Conservation (phyloP, 2,888 invertebrate genomes). For the Malachius bipustulatus region DNA sequence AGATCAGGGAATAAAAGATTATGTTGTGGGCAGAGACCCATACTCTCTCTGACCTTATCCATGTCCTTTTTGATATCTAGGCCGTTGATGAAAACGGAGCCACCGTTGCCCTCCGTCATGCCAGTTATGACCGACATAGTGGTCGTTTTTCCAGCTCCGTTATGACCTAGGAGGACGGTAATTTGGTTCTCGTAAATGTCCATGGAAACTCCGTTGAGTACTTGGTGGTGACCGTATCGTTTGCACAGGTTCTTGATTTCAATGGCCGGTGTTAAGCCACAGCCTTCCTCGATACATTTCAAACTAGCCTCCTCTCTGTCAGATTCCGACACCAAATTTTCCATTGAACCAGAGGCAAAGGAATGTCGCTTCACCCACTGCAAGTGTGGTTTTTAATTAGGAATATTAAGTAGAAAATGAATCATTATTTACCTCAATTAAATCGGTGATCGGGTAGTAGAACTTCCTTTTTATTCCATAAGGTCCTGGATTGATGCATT, state of each 20-base stretch:
- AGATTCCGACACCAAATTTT: no score
- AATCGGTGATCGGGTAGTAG: neutral
- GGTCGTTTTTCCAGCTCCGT: conserved; percentile 42
- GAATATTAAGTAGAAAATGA: no score
- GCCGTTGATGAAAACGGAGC: conserved; percentile 59
- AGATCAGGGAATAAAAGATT: conserved; percentile 74
- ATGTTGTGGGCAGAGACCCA: conserved; percentile 88
- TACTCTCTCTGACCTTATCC: conserved; percentile 51
- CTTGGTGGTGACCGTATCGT: conserved; percentile 38
- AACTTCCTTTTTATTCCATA: conserved; percentile 46
- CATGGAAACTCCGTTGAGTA: conserved; percentile 57
- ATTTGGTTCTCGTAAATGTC: conserved; percentile 75
- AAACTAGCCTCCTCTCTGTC: no score
- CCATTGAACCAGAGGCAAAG: no score
- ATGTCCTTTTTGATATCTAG: conserved; percentile 56
- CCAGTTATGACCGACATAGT: conserved; percentile 65
- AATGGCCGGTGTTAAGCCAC: conserved; percentile 32
- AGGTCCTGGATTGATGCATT: conserved; percentile 44
- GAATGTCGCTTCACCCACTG: no score
- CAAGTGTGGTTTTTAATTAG: no score
- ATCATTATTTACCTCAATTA: no score
- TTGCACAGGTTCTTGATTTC: conserved; percentile 41
- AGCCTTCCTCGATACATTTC: conserved; percentile 23
- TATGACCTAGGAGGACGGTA: conserved; percentile 71
- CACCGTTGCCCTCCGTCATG: conserved; percentile 57